Percentiles rank a stretch among this genome's conserved stretches.
phyloP scores from a whole-genome alignment of 2,888 invertebrate genomes.

The Drosophila greeni region DNA sequence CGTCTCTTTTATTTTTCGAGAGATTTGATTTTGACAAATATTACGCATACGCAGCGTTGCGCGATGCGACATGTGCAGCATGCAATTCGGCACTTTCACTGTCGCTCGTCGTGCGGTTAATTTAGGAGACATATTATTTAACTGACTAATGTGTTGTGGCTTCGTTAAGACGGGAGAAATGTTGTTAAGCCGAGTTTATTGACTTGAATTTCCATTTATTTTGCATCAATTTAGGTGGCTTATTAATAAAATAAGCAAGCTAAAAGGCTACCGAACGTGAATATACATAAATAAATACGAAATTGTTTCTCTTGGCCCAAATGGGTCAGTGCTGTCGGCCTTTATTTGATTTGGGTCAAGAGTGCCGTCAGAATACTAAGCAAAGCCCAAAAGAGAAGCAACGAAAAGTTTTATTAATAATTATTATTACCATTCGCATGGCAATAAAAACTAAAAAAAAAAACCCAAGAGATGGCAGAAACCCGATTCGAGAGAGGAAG shows the following conservation, averaged over 20 bases:
- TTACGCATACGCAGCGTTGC: constrained; percentile 69
- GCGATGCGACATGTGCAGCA: constrained; percentile 31
- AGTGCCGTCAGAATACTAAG: constrained; percentile 57
- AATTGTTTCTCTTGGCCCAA: constrained; percentile 22
- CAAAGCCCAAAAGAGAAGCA: constrained; percentile 41
- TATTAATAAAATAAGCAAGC: constrained; percentile 23
- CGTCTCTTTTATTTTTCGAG: constrained; percentile 14
- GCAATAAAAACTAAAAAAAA: constrained; percentile 46
- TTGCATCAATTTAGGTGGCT: constrained; percentile 28
- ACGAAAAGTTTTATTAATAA: constrained; percentile 49
- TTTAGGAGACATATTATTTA: constrained; percentile 65
- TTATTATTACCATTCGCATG: constrained; percentile 51
- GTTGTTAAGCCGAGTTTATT: constrained; percentile 12
- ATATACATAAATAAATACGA: constrained; percentile 27
- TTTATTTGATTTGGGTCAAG: constrained; percentile 63
- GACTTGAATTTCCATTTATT: constrained; percentile 28
- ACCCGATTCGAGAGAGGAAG: constrained; percentile 51
- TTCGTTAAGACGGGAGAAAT: neutral
- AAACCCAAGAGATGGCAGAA: constrained; percentile 25
- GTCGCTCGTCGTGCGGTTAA: constrained; percentile 46
- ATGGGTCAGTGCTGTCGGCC: constrained; percentile 64
- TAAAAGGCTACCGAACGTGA: constrained; percentile 15
- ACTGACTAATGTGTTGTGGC: constrained; percentile 46
- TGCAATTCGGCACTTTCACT: constrained; percentile 58
- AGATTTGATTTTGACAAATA: constrained; percentile 50